Conservation (phyloP, 2,797 vertebrate genomes). For the Melanotaenia pygmaea region DNA sequence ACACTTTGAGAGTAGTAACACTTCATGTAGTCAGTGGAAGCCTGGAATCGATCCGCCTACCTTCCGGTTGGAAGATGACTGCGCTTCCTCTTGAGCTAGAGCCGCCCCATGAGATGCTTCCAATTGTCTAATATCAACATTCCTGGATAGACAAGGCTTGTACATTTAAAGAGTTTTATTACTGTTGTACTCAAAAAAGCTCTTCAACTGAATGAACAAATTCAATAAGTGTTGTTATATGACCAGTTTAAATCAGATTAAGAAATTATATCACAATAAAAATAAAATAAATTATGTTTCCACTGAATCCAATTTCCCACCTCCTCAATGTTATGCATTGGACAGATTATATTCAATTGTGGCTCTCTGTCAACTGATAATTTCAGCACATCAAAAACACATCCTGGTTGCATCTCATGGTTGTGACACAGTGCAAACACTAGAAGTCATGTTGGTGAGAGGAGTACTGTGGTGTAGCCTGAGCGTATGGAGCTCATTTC, state of each 20-base stretch:
- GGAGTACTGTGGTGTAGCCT: constrained; percentile 49
- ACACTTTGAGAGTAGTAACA: no score
- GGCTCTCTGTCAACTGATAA: constrained; percentile 22
- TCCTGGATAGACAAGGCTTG: not conserved
- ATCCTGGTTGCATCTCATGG: constrained; percentile 35
- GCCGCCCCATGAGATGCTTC: no score
- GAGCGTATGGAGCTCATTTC: constrained; percentile 73
- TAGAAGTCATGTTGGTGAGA: constrained; percentile 46
- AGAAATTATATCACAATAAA: not conserved
- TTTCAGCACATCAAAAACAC: constrained; percentile 30
- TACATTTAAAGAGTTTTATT: not conserved
- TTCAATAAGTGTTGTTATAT: constrained; percentile 2
- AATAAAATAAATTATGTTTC: not conserved
- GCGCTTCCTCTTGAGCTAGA: no score
- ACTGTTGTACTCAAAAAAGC: not conserved
- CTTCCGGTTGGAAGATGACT: no score
- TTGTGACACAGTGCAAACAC: constrained; percentile 55
- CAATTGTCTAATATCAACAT: not conserved
- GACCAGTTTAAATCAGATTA: not conserved
- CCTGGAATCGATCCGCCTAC: no score
- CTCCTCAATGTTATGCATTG: not conserved
- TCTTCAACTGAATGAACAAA: not conserved
- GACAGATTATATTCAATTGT: constrained; percentile 7
- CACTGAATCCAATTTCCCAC: constrained; percentile 1
- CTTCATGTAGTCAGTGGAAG: no score